Evolutionary conservation across 2,113 vertebrate genomes (phyloP), one percentile per base, ranked within the genome.

Genomic region (Spermophilus dauricus): DNA sequence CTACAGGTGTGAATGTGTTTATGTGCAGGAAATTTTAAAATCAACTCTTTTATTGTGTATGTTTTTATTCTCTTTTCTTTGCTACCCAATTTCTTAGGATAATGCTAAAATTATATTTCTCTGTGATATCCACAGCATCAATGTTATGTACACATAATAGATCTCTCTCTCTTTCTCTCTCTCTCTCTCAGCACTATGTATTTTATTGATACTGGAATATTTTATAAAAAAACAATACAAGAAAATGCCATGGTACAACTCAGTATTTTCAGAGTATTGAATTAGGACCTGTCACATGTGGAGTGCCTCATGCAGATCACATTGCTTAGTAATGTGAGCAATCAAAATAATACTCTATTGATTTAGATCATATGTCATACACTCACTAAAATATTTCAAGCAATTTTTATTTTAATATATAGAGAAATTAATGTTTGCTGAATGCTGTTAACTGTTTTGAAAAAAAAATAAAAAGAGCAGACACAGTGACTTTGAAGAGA

Each of bases 341-440:
- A 16, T 1, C 26, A 95, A 77, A 94, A 95, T 86, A 96, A 69
- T 75, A 69, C 67, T 67, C 22, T 94, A 87, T 95, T 92, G 39
- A 94, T 51, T 81, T 92, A 28, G 22, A 37, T 89, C 34, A 91
- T 17, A 86, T 32, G 17, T 16, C 12, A 39, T 37, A 34, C 5
- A 61, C 13, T 65, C 8, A 67, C 13, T 65, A 86, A 90, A 83
- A 78, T 17, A 86, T 89, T 94, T 80, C 42, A 37, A 53, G 8
- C 2, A 30, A 80, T 61, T 91, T 63, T 86, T 93, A 86, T 77
- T 84, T 91, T 94, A 82, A 37, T 32, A 61, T 16, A 87, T 42
- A 3, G 18, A 42, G 2, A 85, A 70, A 91, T 56, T 89, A 94
- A 72, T 67, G 51, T 5, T n/a, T 7, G 91, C 8, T 69, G 16